Base-by-base conservation (phyloP, 1,140 invertebrate species). In the Epicauta chinensis region DNA sequence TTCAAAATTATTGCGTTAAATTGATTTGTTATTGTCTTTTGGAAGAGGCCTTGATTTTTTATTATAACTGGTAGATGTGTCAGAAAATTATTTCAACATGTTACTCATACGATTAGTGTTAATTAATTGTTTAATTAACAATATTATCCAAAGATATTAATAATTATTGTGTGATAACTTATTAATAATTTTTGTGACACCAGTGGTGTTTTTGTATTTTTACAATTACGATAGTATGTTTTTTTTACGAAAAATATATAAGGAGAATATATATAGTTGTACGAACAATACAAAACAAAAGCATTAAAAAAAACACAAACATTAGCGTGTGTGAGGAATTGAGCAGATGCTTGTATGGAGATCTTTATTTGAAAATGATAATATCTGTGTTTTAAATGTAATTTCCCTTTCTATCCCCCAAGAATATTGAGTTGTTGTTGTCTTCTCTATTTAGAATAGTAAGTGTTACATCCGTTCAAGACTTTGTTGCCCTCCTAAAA, bases 391-490 rank as follows among this genome's bases (percentile, higher is more conserved):
- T 58, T 47, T 23, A 23, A 45, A 39, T 58, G 41, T 54, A 52
- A 58, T 47, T 47, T 37, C 32, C 34, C 32, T 23, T 23, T 23
- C 23, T 23, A 5, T 7, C 7, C 23, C 23, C 23, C 23, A 5
- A 7, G 23, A 23, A 47, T 37, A 23, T 47, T 47, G 34, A 47
- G 45, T 47, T 47, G 23, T 47, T 47, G 38, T 38, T 47, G 53
- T 55, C 53, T 55, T 54, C 47, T 53, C 32, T 57, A 23, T 5
- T 23, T 23, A 56, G 53, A 34, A 38, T 68, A 64, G 51, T 62
- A 53, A 63, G 60, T 68, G 64, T 66, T 56, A 58, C 57, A 62
- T 65, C 60, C 59, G 59, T 65, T 67, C 62, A 64, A 56, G 42
- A 56, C 50, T 60, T 54, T 62, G 55, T 62, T 59, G 55, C 58